These are phyloP conservation scores for Myotis daubentonii DNA, from an alignment of 2,797 vertebrate genomes.

Conservation along the genomic window DNA sequence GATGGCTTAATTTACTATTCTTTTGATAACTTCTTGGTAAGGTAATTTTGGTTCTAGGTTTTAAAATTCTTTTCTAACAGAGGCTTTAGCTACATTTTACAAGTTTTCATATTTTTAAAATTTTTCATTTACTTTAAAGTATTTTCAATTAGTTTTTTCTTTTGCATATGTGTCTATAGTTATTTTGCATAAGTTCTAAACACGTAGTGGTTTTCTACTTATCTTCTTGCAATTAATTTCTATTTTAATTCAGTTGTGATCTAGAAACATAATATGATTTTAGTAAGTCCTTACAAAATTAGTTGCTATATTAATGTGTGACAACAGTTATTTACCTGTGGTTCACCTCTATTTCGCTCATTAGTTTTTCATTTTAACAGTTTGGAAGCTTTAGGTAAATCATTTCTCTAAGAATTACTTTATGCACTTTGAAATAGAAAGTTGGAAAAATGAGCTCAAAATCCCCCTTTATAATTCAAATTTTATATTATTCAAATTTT, in stretches of 20 bases:
- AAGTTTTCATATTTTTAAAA: not conserved
- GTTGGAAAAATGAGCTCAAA: not conserved
- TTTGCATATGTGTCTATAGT: not conserved
- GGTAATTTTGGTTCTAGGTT: not conserved
- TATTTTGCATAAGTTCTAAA: not conserved
- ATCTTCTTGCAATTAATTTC: not conserved
- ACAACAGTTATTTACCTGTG: not conserved
- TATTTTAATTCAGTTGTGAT: conserved; percentile 1
- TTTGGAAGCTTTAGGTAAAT: not conserved
- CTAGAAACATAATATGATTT: not conserved
- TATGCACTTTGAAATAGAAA: not conserved
- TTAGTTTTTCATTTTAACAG: not conserved
- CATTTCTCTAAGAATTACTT: conserved; percentile 5
- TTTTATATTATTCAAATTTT: not conserved
- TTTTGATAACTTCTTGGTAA: not conserved
- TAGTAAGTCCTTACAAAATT: not conserved
- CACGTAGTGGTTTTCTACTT: not conserved
- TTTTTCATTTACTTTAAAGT: not conserved
- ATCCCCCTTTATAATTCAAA: not conserved
- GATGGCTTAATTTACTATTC: not conserved
- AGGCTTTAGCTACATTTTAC: not conserved
- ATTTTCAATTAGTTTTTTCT: not conserved
- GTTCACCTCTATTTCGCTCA: not conserved
- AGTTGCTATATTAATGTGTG: not conserved
- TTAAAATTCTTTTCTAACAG: not conserved